These are phyloP conservation scores for Blastobasis adustella DNA, from an alignment of 2,888 invertebrate genomes.

Conservation along the genomic window DNA sequence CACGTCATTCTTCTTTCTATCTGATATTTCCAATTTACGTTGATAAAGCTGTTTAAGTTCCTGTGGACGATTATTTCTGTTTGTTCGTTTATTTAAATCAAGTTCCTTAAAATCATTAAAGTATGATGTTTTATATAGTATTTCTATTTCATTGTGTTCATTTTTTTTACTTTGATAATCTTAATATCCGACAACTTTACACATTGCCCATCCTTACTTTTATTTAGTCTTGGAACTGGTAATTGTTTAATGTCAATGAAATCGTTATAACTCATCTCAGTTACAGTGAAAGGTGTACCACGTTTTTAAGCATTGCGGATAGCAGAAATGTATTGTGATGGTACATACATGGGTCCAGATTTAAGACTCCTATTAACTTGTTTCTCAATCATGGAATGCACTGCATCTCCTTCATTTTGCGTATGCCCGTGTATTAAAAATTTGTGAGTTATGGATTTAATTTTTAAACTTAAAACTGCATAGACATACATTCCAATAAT, in stretches of 20 bases:
- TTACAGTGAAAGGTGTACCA: not conserved
- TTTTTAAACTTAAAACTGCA: constrained; percentile 10
- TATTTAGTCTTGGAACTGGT: not conserved
- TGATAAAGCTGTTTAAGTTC: too few relatives aligned
- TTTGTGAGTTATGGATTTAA: constrained; percentile 18
- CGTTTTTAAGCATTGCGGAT: not conserved
- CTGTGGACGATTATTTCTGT: too few relatives aligned
- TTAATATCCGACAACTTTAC: not conserved
- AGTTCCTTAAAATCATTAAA: not conserved
- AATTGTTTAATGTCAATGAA: not conserved
- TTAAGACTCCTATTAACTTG: constrained; percentile 11
- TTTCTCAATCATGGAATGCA: constrained; percentile 16
- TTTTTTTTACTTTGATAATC: not conserved
- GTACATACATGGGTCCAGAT: constrained; percentile 15
- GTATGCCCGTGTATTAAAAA: constrained; percentile 17
- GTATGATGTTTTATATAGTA: not conserved
- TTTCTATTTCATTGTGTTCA: not conserved
- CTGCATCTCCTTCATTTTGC: constrained; percentile 17
- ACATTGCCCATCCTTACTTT: not conserved
- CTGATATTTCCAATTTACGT: too few relatives aligned
- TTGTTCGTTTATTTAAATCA: too few relatives aligned
- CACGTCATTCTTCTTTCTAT: too few relatives aligned
- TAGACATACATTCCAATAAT: constrained; percentile 15
- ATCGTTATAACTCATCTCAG: not conserved
- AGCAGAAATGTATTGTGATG: constrained; percentile 13